phyloP scores from a whole-genome alignment of 2,888 invertebrate genomes.

The Drosophila paranaensis region DNA sequence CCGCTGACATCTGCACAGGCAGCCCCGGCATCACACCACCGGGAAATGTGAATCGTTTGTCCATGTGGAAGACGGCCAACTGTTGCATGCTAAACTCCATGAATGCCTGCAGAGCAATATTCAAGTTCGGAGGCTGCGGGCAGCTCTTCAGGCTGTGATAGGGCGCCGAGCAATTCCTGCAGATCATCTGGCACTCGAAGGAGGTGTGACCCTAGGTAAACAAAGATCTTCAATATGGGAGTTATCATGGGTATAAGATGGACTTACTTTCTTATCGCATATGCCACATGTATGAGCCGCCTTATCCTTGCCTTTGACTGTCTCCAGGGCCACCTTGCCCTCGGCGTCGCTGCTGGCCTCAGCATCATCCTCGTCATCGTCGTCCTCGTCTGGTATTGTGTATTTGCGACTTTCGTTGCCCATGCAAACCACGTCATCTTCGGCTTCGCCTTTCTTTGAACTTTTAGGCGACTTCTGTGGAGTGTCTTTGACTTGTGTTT shows the following conservation, averaged over 20 bases:
- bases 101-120: conserved; percentile 79
- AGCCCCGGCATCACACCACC: conserved; percentile 16
- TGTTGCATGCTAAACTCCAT: conserved; percentile 83
- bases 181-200: conserved; percentile 82
- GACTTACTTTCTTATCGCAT: conserved; percentile 79
- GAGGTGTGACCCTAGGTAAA: conserved; percentile 75
- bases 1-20: background rate
- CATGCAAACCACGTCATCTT: conserved; percentile 83
- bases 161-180: conserved; percentile 79
- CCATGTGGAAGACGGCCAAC: conserved; percentile 64
- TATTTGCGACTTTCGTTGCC: conserved; percentile 70
- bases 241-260: background rate
- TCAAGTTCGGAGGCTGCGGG: conserved; percentile 79
- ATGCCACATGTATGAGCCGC: conserved; percentile 62
- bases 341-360: conserved; percentile 29
- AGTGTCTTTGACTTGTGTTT: conserved; percentile 28
- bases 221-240: background rate
- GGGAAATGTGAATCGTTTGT: conserved; percentile 54
- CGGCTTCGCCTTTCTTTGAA: conserved; percentile 31
- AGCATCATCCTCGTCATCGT: conserved; percentile 22
- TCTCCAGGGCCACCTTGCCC: conserved; percentile 11
- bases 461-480: conserved; percentile 32
- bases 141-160: conserved; percentile 78
- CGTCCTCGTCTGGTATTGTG: conserved; percentile 74
- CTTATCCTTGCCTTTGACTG: conserved; percentile 26